These are phyloP conservation scores for Himalopsyche kuldschensis DNA, from an alignment of 2,888 invertebrate genomes.

Conservation along the genomic window DNA sequence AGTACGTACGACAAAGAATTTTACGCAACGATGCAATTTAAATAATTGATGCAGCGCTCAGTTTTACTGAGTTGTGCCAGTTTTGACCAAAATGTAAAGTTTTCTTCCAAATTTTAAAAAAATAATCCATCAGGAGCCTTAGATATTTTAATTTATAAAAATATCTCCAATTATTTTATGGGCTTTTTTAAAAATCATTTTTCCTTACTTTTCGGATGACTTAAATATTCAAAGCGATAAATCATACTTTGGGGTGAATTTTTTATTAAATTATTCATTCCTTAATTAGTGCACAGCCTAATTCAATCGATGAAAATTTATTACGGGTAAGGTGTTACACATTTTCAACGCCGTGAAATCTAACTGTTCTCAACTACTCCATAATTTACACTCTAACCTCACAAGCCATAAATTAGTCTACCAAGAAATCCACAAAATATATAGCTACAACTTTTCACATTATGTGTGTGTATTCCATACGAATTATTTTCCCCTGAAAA, in stretches of 20 bases:
- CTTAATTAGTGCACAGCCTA: background rate
- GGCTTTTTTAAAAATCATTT: too few relatives aligned
- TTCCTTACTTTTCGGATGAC: background rate
- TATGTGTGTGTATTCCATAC: background rate
- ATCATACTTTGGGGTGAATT: background rate
- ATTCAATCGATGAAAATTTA: background rate
- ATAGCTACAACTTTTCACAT: background rate
- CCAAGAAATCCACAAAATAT: background rate
- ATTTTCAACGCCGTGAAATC: background rate
- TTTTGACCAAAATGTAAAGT: too few relatives aligned
- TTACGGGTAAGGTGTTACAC: background rate
- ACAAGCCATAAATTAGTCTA: background rate
- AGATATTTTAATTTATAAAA: too few relatives aligned
- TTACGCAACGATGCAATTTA: too few relatives aligned
- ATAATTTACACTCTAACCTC: background rate
- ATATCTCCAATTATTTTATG: too few relatives aligned
- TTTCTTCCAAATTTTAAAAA: too few relatives aligned
- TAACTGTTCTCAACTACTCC: background rate
- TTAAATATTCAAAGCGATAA: background rate
- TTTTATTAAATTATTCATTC: background rate
- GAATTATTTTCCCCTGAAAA: background rate
- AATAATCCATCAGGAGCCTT: too few relatives aligned
- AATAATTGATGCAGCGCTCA: too few relatives aligned
- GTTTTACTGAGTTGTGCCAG: too few relatives aligned
- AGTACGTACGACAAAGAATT: too few relatives aligned